Conservation (phyloP, 2,888 invertebrate species). For the Pollenia labialis region DNA sequence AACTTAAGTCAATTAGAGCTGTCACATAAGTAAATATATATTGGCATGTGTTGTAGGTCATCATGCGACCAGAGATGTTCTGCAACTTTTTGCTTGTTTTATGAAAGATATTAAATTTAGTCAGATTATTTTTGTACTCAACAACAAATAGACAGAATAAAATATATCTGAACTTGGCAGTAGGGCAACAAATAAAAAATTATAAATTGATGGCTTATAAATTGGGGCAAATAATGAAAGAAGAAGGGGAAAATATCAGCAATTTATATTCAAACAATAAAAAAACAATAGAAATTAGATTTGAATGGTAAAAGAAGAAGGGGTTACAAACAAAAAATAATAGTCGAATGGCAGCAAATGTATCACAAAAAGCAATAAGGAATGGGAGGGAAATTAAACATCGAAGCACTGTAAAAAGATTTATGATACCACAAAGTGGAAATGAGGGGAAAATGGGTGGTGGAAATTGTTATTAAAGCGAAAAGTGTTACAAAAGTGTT, state of each 20-base stretch:
- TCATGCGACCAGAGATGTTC: too few relatives aligned
- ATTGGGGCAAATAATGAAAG: constrained; percentile 58
- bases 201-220: constrained; percentile 67
- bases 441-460: not conserved
- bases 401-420: not conserved
- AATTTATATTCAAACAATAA: constrained; percentile 59
- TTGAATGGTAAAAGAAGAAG: not conserved
- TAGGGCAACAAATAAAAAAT: constrained; percentile 49
- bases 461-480: constrained; percentile 53
- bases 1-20: too few relatives aligned
- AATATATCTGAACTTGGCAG: not conserved
- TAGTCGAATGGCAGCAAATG: constrained; percentile 25
- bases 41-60: too few relatives aligned
- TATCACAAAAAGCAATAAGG: not conserved
- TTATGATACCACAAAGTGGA: constrained; percentile 11
- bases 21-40: too few relatives aligned
- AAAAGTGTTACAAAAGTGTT: constrained; percentile 70
- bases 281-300: constrained; percentile 55
- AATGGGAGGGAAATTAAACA: not conserved
- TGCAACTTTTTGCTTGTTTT: too few relatives aligned
- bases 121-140: too few relatives aligned
- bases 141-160: not conserved
- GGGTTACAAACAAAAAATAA: constrained; percentile 21
- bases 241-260: not conserved
- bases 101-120: too few relatives aligned